Conservation (phyloP, 2,797 vertebrate species). For the Heteromormyrus szaboi region DNA sequence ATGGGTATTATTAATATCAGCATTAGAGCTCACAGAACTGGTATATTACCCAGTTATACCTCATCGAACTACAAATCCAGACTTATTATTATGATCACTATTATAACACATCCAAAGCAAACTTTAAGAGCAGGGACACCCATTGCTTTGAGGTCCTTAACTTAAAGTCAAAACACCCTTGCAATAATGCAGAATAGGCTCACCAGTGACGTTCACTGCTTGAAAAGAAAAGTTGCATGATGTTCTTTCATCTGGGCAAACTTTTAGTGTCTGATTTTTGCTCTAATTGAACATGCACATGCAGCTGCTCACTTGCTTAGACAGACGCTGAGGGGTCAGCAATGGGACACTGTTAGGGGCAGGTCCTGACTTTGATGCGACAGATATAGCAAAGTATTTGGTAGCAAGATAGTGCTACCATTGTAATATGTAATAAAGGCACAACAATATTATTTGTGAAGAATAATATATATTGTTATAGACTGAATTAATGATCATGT, state of each 20-base stretch:
- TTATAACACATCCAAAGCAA: not conserved
- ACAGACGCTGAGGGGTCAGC: no score
- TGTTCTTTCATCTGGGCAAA: not conserved
- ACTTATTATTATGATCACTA: not conserved
- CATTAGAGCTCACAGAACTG: not conserved
- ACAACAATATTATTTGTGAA: not conserved
- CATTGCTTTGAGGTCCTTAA: not conserved
- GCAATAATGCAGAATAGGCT: not conserved
- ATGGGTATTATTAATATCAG: not conserved
- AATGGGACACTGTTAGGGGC: not conserved
- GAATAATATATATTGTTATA: not conserved
- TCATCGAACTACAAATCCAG: not conserved
- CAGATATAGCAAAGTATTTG: not conserved
- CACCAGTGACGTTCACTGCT: not conserved
- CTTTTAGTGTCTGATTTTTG: not conserved
- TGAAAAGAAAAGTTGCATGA: not conserved
- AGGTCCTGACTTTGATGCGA: not conserved
- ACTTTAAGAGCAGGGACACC: not conserved
- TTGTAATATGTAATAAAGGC: not conserved
- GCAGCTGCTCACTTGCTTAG: not conserved
- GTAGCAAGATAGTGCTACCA: not conserved
- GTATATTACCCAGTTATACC: not conserved
- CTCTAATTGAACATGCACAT: not conserved
- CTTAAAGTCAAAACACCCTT: not conserved
- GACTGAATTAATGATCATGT: not conserved